Conservation (phyloP, 2,113 vertebrate genomes). For the Saguinus midas region DNA sequence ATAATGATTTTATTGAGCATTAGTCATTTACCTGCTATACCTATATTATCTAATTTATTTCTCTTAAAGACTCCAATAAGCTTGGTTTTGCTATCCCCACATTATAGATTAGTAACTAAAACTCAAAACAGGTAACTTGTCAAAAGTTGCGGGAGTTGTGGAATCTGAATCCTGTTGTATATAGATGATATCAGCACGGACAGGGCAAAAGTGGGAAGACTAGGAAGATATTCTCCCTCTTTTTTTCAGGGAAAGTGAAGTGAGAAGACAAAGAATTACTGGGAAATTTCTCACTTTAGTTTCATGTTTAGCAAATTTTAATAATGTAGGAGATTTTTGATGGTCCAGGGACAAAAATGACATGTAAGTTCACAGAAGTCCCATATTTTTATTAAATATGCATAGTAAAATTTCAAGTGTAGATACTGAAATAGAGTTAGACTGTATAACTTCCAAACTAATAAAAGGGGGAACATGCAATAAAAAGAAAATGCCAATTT, state of each 20-base stretch:
- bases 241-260: neutral
- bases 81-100: neutral
- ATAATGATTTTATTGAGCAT: neutral
- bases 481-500: neutral
- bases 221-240: accelerated
- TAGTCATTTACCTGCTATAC: neutral
- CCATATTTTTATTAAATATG: neutral
- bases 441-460: neutral
- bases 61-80: neutral
- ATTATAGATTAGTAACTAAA: neutral
- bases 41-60: neutral
- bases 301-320: neutral
- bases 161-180: neutral
- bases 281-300: neutral
- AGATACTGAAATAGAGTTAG: neutral
- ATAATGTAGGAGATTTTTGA: neutral
- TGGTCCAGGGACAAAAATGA: neutral
- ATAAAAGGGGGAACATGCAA: neutral
- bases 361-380: neutral
- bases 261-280: neutral
- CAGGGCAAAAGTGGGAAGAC: neutral
- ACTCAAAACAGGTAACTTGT: neutral
- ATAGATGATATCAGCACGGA: neutral
- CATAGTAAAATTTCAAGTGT: slow-evolving; percentile 7
- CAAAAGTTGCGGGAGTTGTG: neutral